Percentiles rank a stretch among this genome's conserved stretches.
These are phyloP conservation scores for Drosophila differens DNA, from an alignment of 2,888 invertebrate genomes.

Conservation along the genomic window DNA sequence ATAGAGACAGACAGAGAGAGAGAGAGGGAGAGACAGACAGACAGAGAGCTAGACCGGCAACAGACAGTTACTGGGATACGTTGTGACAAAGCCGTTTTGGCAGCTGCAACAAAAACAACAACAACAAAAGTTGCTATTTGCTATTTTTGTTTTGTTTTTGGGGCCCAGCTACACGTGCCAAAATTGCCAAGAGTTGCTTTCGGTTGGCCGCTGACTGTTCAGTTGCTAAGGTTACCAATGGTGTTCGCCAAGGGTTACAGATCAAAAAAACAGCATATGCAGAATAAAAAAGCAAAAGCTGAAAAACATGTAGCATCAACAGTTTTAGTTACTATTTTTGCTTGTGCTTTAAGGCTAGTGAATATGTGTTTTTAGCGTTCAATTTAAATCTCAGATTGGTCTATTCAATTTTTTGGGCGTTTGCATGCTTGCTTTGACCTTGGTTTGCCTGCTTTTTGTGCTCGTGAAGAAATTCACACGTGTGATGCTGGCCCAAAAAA, in stretches of 20 bases:
- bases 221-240: conserved; percentile 41
- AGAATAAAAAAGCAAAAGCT: conserved; percentile 2
- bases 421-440: conserved; percentile 33
- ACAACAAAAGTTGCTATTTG: neutral
- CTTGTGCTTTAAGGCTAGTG: conserved; percentile 16
- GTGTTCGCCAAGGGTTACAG: conserved; percentile 28
- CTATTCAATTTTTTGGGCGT: neutral
- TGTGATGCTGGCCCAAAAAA: conserved; percentile 51
- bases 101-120: conserved; percentile 37
- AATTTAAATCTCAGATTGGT: neutral
- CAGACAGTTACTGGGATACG: conserved; percentile 61
- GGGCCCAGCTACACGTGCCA: conserved; percentile 70
- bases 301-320: neutral
- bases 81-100: conserved; percentile 46
- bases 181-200: conserved; percentile 45
- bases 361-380: conserved; percentile 12
- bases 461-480: conserved; percentile 56
- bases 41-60: conserved; percentile 67
- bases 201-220: neutral
- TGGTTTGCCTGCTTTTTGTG: conserved; percentile 25
- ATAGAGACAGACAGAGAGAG: conserved; percentile 22
- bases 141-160: conserved; percentile 19
- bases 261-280: conserved; percentile 45
- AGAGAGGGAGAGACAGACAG: conserved; percentile 9
- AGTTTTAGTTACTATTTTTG: neutral